Evolutionary conservation across 2,888 invertebrate genomes (phyloP), one percentile per base, ranked within the genome.

Genomic region (Xestoiulus laeticollis): DNA sequence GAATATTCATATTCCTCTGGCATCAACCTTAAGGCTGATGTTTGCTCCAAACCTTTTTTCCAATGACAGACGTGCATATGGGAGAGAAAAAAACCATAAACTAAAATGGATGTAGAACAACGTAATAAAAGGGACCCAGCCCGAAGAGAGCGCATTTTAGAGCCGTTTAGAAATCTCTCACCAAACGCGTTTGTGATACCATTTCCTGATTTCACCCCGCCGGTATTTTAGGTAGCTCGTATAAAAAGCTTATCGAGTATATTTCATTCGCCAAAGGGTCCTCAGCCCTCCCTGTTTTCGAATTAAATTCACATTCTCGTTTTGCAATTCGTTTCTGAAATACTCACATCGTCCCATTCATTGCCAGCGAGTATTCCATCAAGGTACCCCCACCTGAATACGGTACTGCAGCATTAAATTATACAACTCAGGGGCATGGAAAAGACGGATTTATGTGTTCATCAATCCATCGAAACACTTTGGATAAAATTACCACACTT

Each of bases 81-180:
- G n/a, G n/a, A n/a, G 48, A 48, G 8, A 48, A 48, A 48, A 16
- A 14, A 48, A 48, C 48, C 59, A 59, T 59, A 59, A 59, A 59
- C 59, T n/a, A 22, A 59, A 59, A 59, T 59, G 59, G 59, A 22
- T 59, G 59, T 59, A 59, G 59, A 59, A 59, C 59, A 59, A 59
- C 59, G 59, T n/a, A n/a, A 22, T 59, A 59, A 59, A 59, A 59
- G 22, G 4, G 59, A 8, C 59, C 59, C 59, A 22, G 22, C 59
- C 59, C 22, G 59, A 59, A 22, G 59, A 59, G 22, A 22, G 59
- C 59, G 59, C 10, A 8, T 59, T 6, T 59, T 59, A 59, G 59
- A 59, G 59, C n/a, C 59, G 59, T 59, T 59, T 59, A 59, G 22
- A 59, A 59, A 22, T 59, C 59, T 59, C 59, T 22, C n/a, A 59